These are phyloP conservation scores for Entelurus aequoreus DNA, from an alignment of 2,113 vertebrate species.

Conservation along the genomic window DNA sequence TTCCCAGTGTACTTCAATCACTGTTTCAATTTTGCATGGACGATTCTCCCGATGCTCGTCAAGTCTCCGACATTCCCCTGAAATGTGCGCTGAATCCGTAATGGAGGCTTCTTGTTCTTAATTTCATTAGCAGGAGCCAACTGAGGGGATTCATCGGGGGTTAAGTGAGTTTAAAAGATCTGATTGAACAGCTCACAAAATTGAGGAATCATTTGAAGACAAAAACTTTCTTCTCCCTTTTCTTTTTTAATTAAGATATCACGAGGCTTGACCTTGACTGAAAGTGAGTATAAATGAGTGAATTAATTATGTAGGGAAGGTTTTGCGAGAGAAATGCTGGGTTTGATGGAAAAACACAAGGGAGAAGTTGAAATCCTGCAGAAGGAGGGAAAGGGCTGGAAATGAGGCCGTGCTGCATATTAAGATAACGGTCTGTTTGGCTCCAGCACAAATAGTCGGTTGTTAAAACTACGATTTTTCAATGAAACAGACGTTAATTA, in stretches of 20 bases:
- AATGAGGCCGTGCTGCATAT: slow-evolving; percentile 24
- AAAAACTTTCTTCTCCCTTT: slow-evolving; percentile 35
- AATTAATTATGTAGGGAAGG: slow-evolving; percentile 46
- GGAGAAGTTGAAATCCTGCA: slow-evolving; percentile 15
- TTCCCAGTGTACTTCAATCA: not conserved
- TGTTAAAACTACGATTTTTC: too few relatives aligned
- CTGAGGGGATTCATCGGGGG: slow-evolving; percentile 58
- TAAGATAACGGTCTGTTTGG: not conserved
- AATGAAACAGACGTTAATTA: too few relatives aligned
- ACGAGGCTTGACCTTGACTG: slow-evolving; percentile 56
- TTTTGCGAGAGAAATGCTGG: slow-evolving; percentile 15
- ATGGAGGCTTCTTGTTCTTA: slow-evolving; percentile 39
- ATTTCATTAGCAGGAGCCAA: slow-evolving; percentile 56
- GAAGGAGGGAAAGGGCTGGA: slow-evolving; percentile 21
- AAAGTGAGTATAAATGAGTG: slow-evolving; percentile 48
- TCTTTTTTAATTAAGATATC: slow-evolving; percentile 63
- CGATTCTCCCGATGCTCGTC: slow-evolving; percentile 5
- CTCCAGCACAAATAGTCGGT: too few relatives aligned
- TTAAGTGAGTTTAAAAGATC: slow-evolving; percentile 70
- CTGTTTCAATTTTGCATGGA: not conserved
- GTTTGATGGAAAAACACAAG: slow-evolving; percentile 23
- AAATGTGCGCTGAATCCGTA: slow-evolving; percentile 29
- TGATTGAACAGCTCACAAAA: slow-evolving; percentile 54
- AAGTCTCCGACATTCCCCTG: slow-evolving; percentile 7
- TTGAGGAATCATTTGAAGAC: slow-evolving; percentile 58